Percentiles rank a stretch among this genome's conserved stretches.
Evolutionary conservation across 2,113 vertebrate genomes (phyloP).

Genomic region (Tyto alba): DNA sequence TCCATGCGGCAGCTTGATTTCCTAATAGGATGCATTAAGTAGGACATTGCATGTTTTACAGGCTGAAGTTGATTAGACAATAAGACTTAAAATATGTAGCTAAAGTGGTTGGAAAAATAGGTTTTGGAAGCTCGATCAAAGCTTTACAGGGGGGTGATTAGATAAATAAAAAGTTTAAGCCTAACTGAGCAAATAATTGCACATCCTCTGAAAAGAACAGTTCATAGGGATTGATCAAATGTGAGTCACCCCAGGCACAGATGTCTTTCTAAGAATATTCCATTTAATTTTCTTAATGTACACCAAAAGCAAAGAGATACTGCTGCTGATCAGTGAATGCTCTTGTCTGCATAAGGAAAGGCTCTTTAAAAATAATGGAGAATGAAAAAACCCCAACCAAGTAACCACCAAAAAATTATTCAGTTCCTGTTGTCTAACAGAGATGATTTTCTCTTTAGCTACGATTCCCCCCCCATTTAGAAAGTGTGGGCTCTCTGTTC

Average conservation of each 20-base stretch:
- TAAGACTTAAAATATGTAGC: conserved; percentile 74
- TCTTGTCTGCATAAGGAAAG: conserved; percentile 60
- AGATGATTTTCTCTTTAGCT: background rate
- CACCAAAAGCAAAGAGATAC: conserved; percentile 56
- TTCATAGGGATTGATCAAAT: conserved; percentile 73
- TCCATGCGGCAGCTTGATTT: conserved; percentile 67
- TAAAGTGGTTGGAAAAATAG: conserved; percentile 72
- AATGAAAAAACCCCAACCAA: background rate
- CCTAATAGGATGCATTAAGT: conserved; percentile 75
- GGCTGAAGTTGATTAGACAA: conserved; percentile 71
- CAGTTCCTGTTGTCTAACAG: conserved; percentile 49
- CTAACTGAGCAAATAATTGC: conserved; percentile 83
- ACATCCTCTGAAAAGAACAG: conserved; percentile 74
- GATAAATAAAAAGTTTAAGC: conserved; percentile 79
- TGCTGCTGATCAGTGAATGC: conserved; percentile 57
- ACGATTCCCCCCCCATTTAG: background rate
- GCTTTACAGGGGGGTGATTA: conserved; percentile 75
- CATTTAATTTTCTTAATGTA: conserved; percentile 73
- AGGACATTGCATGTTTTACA: conserved; percentile 76
- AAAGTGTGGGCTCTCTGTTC: background rate
- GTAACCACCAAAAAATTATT: background rate
- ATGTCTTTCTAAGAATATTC: conserved; percentile 78
- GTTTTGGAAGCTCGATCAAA: conserved; percentile 75
- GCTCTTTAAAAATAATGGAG: conserved; percentile 47
- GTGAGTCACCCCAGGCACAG: conserved; percentile 73